Base-by-base conservation (phyloP, 2,888 invertebrate genomes). In the Cheilosia variabilis region DNA sequence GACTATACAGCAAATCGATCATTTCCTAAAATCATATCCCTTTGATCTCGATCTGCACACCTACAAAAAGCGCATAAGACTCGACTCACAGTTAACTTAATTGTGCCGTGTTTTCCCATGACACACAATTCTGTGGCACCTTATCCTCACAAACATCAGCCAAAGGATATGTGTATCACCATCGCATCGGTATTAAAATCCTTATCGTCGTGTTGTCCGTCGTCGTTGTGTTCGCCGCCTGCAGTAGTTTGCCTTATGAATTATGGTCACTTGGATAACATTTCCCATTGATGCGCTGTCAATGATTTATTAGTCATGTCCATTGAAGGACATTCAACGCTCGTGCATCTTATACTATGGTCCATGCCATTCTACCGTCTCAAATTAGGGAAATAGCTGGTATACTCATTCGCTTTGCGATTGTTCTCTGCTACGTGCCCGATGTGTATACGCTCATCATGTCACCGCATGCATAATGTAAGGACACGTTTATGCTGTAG, bases 301-400 rank as follows among this genome's bases (percentile, higher is more conserved):
- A 82, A 82, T 82, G 82, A 82, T 82, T 82, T 77, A 82, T 82
- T 76, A 41, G 65, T 24, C 71, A 77, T 65, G 77, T 77, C 77
- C 82, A 77, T 37, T 43, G 71, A 58, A 77, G 77, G 62, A 72
- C 71, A 77, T 66, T 53, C 69, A 34, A 31, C 50, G 65, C 58
- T 77, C 76, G 76, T 82, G 71, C 71, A 76, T 77, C 82, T 71
- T 72, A 55, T 65, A 75, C 31, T 31, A 9, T 31, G 31, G 9
- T 31, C 55, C 37, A 34, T 58, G 31, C 41, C 62, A 43, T 43
- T 53, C 27, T 7, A 19, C 45, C 50, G 69, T 65, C 69, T 71
- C 58, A 76, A 81, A 75, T 75, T 66, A 80, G 45, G 53, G 55
- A 81, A 68, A 77, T 9, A 47, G 47, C 37, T 37, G 37, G 37